Base-by-base conservation (phyloP, 37 sponge, comb jelly and placozoan species). In the Diacarnus erythraeanus region DNA sequence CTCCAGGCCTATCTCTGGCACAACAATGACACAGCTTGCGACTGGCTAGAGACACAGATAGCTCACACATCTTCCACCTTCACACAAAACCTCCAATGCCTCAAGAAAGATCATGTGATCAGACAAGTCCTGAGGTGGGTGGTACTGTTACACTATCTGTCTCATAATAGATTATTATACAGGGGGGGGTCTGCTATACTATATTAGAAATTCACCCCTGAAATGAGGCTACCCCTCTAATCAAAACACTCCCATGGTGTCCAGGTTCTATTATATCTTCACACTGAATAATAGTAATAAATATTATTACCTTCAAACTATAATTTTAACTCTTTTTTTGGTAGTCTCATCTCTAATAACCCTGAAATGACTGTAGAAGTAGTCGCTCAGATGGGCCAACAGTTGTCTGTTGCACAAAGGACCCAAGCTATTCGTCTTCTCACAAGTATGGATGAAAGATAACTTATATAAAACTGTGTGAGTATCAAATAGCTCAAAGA, bases 1-100 rank as follows among this genome's bases (percentile, higher is more conserved):
- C n/a, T n/a, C n/a, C 68, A 93, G 93, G 83, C 87, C 2, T 96
- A 90, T 63, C 86, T 92, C 26, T 97, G 97, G 97, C 81, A 97
- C 75, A 91, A 97, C 59, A 84, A 94, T 83, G 83, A 88, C 70
- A 89, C 78, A 3, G 92, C 87, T 29, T 85, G 84, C 27, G 76
- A 74, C 47, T 97, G 97, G 97, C 59, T 97, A 69, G 72, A 84
- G 51, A 21, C 56, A 17, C 89, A 91, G 71, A 44, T 87, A 43
- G 51, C 33, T 0, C 71, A 61, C 40, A 31, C 64, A 2, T 69
- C 65, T 23, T 86, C 89, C 26, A 82, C 81, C 31, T 36, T 95
- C 27, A 56, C 57, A 5, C 82, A 88, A 27, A 95, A 95, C 76
- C 71, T 86, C 5, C 77, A 86, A 38, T 86, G 90, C 38, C 60